These are phyloP conservation scores for Cotesia congregata DNA, from an alignment of 2,888 invertebrate genomes.

Conservation along the genomic window DNA sequence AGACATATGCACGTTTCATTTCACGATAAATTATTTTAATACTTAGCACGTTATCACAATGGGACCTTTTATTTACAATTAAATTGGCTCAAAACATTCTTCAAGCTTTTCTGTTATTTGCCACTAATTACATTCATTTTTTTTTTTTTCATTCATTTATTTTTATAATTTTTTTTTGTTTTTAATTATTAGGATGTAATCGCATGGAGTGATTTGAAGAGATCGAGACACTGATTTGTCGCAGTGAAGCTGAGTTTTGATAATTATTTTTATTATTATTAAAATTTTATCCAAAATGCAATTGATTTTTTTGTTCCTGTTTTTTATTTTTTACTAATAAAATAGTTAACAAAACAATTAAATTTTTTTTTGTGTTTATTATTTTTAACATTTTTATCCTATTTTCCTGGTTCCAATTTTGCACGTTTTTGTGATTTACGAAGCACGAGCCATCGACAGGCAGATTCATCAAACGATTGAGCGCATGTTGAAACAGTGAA, in stretches of 20 bases:
- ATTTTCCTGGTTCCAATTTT: not conserved
- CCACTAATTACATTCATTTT: not conserved
- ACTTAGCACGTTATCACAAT: not conserved
- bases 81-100: not conserved
- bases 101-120: not conserved
- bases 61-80: not conserved
- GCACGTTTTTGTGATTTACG: constrained; percentile 8
- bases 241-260: constrained; percentile 19
- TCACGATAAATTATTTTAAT: not conserved
- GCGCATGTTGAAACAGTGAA: constrained; percentile 20
- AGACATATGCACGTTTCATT: not conserved
- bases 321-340: not conserved
- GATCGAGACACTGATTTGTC: not conserved
- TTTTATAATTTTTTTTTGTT: constrained; percentile 37
- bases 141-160: constrained; percentile 14
- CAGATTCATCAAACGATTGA: constrained; percentile 24
- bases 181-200: constrained; percentile 23
- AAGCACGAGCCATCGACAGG: not conserved
- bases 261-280: constrained; percentile 12
- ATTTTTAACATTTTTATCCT: not conserved
- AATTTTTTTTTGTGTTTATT: constrained; percentile 27
- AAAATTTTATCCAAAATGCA: not conserved
- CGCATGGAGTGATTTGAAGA: constrained; percentile 27
- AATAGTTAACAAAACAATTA: not conserved
- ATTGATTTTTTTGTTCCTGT: not conserved